Percentiles rank a stretch among this genome's conserved stretches.
These are phyloP conservation scores for Mormyrus proboscirostris DNA, from an alignment of 2,797 vertebrate genomes.

Conservation along the genomic window DNA sequence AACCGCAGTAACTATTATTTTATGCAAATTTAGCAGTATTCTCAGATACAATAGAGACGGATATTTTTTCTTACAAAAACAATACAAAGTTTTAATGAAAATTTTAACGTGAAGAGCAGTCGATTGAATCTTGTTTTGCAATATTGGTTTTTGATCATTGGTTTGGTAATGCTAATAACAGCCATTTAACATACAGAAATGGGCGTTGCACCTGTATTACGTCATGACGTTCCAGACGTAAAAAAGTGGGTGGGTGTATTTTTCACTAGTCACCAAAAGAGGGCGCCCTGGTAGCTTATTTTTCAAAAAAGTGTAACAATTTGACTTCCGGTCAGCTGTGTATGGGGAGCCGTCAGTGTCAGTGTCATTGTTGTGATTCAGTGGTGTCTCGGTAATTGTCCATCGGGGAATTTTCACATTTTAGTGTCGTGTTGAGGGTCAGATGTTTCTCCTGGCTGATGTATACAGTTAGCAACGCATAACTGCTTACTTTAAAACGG, in stretches of 20 bases:
- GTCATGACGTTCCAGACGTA: background rate
- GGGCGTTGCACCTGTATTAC: background rate
- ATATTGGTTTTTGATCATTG: background rate
- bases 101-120: background rate
- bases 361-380: constrained; percentile 28
- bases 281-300: constrained; percentile 63
- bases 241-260: background rate
- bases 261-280: constrained; percentile 58
- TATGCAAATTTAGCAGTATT: background rate
- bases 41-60: background rate
- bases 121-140: background rate
- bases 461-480: background rate
- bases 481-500: background rate
- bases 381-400: background rate
- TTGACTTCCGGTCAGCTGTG: constrained; percentile 72
- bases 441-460: background rate
- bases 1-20: constrained; percentile 12
- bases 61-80: background rate
- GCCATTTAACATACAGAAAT: background rate
- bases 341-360: constrained; percentile 76
- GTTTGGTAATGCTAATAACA: background rate
- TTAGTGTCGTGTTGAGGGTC: background rate
- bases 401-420: background rate
- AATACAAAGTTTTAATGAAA: background rate
- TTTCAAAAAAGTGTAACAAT: constrained; percentile 69